phyloP scores from a whole-genome alignment of 2,113 vertebrate genomes.

The Tupaia chinensis region DNA sequence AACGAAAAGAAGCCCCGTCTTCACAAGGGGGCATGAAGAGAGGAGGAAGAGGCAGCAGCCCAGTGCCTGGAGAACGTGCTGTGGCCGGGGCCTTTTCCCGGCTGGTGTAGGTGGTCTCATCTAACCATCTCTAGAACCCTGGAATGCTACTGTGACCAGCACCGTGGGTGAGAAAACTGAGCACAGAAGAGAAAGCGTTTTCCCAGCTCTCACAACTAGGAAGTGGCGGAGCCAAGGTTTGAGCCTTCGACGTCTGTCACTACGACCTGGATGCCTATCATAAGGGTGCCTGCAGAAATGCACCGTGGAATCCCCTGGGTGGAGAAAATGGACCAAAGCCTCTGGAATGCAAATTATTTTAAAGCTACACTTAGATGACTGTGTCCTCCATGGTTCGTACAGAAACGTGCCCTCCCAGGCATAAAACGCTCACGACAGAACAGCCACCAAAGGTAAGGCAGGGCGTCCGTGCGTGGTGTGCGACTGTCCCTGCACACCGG shows the following conservation, averaged over 20 bases:
- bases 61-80: neutral
- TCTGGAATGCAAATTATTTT: neutral
- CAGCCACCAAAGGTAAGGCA: neutral
- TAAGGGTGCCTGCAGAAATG: neutral
- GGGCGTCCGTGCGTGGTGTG: accelerated
- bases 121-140: neutral
- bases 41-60: too few species aligned
- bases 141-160: neutral
- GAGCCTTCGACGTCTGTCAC: neutral
- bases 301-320: neutral
- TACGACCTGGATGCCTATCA: neutral
- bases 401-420: neutral
- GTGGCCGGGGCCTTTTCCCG: neutral
- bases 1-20: too few species aligned
- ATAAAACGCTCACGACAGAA: neutral
- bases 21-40: too few species aligned
- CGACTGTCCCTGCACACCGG: too few species aligned
- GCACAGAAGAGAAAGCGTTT: neutral
- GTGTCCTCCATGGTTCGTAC: neutral
- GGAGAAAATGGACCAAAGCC: neutral
- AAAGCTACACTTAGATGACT: neutral
- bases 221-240: neutral
- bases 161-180: neutral
- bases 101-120: neutral
- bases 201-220: neutral